phyloP scores from a whole-genome alignment of 2,888 invertebrate genomes.

The Thera britannica region DNA sequence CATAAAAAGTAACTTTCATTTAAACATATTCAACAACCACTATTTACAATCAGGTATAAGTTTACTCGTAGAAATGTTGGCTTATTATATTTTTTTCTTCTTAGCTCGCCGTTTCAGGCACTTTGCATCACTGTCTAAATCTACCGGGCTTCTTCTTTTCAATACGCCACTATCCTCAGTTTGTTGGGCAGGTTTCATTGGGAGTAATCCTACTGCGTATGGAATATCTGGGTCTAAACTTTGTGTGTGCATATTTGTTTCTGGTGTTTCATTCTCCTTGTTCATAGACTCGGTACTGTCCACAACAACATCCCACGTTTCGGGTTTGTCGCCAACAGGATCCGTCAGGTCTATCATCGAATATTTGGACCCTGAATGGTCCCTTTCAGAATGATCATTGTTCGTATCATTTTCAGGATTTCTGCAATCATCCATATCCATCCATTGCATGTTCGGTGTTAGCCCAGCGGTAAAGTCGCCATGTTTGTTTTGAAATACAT shows the following conservation, averaged over 20 bases:
- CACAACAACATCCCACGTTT: conserved; percentile 55
- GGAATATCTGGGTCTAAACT: conserved; percentile 68
- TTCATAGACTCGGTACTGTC: conserved; percentile 49
- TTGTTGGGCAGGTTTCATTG: conserved; percentile 64
- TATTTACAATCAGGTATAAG: conserved; percentile 19
- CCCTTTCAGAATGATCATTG: conserved; percentile 42
- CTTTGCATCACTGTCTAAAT: conserved; percentile 67
- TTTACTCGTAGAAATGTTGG: background rate
- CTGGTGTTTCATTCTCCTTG: conserved; percentile 57
- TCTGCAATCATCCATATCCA: conserved; percentile 39
- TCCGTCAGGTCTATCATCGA: conserved; percentile 62
- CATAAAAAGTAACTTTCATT: conserved; percentile 19
- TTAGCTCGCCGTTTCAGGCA: conserved; percentile 78
- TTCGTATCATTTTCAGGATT: conserved; percentile 39
- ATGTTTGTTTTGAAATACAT: conserved; percentile 24
- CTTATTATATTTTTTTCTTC: conserved; percentile 59
- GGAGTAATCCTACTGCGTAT: conserved; percentile 75
- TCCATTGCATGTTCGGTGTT: conserved; percentile 34
- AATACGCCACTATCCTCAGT: conserved; percentile 57
- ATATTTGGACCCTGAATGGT: conserved; percentile 47
- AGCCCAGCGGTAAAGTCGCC: conserved; percentile 22
- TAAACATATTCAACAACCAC: conserved; percentile 5
- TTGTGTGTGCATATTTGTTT: conserved; percentile 39
- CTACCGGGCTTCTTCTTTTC: conserved; percentile 63
- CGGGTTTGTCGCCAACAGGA: conserved; percentile 49